These are phyloP conservation scores for Caenorhabditis elegans DNA, from an alignment of 1,140 invertebrate species.

Conservation along the genomic window WBcel235 BX284606.5:4874501-4875000, in stretches of 20 bases:
- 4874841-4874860: too few species aligned
- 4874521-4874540: constrained; percentile 21
- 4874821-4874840: too few species aligned
- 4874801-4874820: too few species aligned
- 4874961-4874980: too few species aligned
- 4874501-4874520: not conserved
- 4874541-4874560: constrained; percentile 4
- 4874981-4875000: too few species aligned
- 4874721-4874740: constrained; percentile 17
- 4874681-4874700: constrained; percentile 30
- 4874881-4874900: too few species aligned
- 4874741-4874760: not conserved
- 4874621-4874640: constrained; percentile 16
- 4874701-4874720: constrained; percentile 1
- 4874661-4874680: constrained; percentile 29
- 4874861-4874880: too few species aligned
- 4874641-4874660: constrained; percentile 30
- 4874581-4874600: constrained; percentile 25
- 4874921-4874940: too few species aligned
- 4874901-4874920: too few species aligned
- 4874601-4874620: constrained; percentile 19
- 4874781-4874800: too few species aligned
- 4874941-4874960: too few species aligned
- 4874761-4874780: not conserved
- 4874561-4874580: constrained; percentile 30